Percentiles rank a stretch among this genome's conserved stretches.
Conservation (phyloP, 2,888 invertebrate genomes). For the Hydrotaea diabolus region DNA sequence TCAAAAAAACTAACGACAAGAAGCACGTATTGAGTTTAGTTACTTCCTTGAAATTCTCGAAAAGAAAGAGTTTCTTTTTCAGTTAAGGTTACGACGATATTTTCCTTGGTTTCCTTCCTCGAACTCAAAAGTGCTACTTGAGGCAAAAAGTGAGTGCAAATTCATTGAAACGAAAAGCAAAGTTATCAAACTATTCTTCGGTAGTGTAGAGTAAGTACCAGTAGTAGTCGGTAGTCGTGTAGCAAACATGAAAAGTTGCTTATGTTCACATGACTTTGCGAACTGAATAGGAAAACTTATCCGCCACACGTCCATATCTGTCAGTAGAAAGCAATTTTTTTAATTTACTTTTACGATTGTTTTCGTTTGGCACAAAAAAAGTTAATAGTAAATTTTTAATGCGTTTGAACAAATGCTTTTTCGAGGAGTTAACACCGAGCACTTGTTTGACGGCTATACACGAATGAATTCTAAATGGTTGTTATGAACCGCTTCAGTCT, state of each 20-base stretch:
- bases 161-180: constrained; percentile 33
- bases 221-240: constrained; percentile 9
- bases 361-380: constrained; percentile 39
- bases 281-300: constrained; percentile 56
- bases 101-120: constrained; percentile 16
- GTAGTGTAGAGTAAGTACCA: constrained; percentile 3
- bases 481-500: too few relatives aligned
- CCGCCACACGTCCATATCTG: constrained; percentile 55
- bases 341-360: constrained; percentile 44
- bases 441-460: neutral
- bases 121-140: constrained; percentile 24
- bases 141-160: constrained; percentile 30
- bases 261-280: constrained; percentile 50
- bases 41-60: constrained; percentile 49
- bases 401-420: constrained; percentile 27
- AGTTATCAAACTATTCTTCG: constrained; percentile 34
- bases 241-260: constrained; percentile 50
- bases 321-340: constrained; percentile 47
- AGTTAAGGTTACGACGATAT: constrained; percentile 28
- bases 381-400: constrained; percentile 49
- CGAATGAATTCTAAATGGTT: too few relatives aligned
- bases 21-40: constrained; percentile 40
- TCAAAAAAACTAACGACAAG: constrained; percentile 31
- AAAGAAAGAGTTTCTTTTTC: constrained; percentile 45
- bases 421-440: neutral